Evolutionary conservation across 1,140 invertebrate genomes (phyloP).

Genomic region (Samia ricini): DNA sequence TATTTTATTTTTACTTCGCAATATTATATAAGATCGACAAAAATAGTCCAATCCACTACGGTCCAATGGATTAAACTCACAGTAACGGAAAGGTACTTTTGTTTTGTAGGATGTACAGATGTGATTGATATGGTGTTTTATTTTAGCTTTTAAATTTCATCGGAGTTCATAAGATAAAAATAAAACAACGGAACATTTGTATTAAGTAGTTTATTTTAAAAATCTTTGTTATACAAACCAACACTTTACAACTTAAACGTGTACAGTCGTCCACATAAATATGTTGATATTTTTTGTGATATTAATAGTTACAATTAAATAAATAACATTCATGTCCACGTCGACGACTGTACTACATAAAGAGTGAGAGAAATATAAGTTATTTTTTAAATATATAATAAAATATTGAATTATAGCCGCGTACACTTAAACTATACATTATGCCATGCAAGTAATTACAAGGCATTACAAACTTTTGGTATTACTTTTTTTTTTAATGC

Average conservation of each 20-base stretch:
- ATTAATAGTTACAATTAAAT: neutral
- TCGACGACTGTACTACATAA: constrained; percentile 8
- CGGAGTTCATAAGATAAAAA: too few species aligned
- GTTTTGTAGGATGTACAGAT: too few species aligned
- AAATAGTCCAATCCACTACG: too few species aligned
- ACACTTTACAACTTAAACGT: constrained; percentile 56
- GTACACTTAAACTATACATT: constrained; percentile 14
- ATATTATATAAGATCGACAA: too few species aligned
- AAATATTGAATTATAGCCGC: constrained; percentile 18
- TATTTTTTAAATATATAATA: constrained; percentile 13
- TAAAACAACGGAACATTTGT: constrained; percentile 61
- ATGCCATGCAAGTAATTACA: constrained; percentile 16
- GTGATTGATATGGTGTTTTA: too few species aligned
- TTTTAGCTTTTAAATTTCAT: too few species aligned
- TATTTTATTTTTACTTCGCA: too few species aligned
- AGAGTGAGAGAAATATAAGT: constrained; percentile 24
- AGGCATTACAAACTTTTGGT: constrained; percentile 31
- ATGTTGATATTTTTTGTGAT: constrained; percentile 10
- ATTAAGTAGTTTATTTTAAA: constrained; percentile 76
- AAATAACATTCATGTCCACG: constrained; percentile 10
- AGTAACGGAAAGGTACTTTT: too few species aligned
- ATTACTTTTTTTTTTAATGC: constrained; percentile 23
- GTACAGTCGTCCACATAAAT: constrained; percentile 11
- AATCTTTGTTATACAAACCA: constrained; percentile 76
- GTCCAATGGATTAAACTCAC: too few species aligned